phyloP scores from a whole-genome alignment of 1,140 invertebrate genomes.

The Cherax destructor region DNA sequence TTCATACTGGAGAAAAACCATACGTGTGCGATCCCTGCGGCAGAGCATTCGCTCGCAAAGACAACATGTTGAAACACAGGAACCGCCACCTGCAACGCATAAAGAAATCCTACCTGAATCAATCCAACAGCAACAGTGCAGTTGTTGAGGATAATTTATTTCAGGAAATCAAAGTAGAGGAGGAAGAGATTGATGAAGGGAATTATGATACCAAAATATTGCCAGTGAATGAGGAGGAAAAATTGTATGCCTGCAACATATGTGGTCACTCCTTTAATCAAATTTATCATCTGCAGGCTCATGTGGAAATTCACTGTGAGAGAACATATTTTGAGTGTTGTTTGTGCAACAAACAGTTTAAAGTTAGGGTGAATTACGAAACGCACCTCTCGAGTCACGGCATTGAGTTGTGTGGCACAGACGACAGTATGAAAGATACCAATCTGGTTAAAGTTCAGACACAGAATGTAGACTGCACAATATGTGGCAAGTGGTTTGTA shows the following conservation, averaged over 20 bases:
- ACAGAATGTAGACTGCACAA: constrained; percentile 79
- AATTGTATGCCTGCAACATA: background rate
- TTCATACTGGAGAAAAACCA: constrained; percentile 32
- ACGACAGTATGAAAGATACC: background rate
- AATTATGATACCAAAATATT: background rate
- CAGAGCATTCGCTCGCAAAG: constrained; percentile 31
- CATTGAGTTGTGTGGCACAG: background rate
- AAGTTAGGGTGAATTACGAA: constrained; percentile 37
- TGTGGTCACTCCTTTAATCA: constrained; percentile 32
- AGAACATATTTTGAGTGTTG: constrained; percentile 20
- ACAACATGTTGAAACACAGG: constrained; percentile 36
- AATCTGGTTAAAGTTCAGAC: background rate
- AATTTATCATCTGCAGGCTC: constrained; percentile 12
- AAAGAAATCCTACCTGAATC: background rate
- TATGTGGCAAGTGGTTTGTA: constrained; percentile 92
- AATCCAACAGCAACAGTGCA: background rate
- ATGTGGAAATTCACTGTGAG: constrained; percentile 13
- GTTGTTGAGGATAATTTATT: background rate
- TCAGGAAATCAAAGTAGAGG: constrained; percentile 7
- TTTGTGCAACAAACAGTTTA: constrained; percentile 37
- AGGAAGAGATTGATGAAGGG: constrained; percentile 13
- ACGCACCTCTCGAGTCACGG: constrained; percentile 17
- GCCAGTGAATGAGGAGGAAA: background rate
- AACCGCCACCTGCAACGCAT: background rate
- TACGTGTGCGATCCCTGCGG: constrained; percentile 14